A percentile compares a stretch with the other conserved stretches of the same genome.
phyloP scores from a whole-genome alignment of 2,888 invertebrate species.

The Drosophila lacicola region DNA sequence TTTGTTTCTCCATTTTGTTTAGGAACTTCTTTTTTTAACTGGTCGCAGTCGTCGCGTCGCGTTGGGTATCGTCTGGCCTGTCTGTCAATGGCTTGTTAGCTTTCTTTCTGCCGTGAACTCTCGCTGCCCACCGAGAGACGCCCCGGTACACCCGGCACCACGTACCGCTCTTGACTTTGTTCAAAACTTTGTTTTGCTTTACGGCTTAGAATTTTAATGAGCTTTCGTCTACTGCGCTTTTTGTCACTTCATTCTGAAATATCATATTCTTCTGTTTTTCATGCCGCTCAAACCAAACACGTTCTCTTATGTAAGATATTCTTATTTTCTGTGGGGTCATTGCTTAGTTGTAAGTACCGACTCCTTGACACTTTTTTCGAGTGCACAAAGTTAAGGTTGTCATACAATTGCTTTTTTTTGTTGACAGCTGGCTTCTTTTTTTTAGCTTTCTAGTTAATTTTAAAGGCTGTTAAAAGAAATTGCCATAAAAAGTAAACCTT shows the following conservation, averaged over 20 bases:
- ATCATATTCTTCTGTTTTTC: conserved; percentile 71
- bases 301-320: conserved; percentile 20
- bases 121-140: neutral
- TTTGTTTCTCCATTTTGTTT: conserved; percentile 16
- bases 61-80: conserved; percentile 35
- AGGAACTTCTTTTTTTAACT: conserved; percentile 39
- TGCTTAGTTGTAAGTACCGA: conserved; percentile 61
- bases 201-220: conserved; percentile 80
- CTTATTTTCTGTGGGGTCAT: conserved; percentile 65
- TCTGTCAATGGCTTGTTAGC: conserved; percentile 79
- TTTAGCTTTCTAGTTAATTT: too few species aligned
- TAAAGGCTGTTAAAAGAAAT: too few species aligned
- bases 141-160: neutral
- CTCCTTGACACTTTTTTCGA: conserved; percentile 46
- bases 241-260: conserved; percentile 69
- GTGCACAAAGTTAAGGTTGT: conserved; percentile 11
- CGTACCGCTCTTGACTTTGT: conserved; percentile 60
- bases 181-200: conserved; percentile 78
- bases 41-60: conserved; percentile 35
- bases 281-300: conserved; percentile 22
- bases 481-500: too few species aligned
- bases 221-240: conserved; percentile 68
- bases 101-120: conserved; percentile 49
- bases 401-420: neutral
- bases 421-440: too few species aligned